Evolutionary conservation across 2,797 vertebrate species (phyloP), one percentile per base, ranked within the genome.

Genomic region (Acanthornis magna): DNA sequence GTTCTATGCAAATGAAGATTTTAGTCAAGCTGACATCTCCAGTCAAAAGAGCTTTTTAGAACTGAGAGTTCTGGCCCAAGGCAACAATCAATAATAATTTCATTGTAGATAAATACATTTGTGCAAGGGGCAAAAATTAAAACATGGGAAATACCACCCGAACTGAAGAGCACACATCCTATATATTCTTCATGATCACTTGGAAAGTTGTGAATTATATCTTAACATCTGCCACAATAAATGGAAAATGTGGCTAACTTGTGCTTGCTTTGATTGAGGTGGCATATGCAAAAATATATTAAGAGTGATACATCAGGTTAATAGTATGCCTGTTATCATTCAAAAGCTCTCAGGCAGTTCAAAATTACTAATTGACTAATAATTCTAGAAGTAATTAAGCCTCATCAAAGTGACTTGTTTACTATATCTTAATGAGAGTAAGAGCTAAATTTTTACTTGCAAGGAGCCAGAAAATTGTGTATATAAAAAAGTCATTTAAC

Each of bases 21-120:
- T 66, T 86, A 50, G 62, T 34, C 32, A 88, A 78, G 48, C 7
- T 73, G 51, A 90, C 38, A 43, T 58, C 42, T 96, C 54, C 43
- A 74, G 83, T 93, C 74, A 88, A 93, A 96, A 92, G 43, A 45
- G 29, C 5, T 45, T 57, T 77, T 65, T 65, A 45, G n/a, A 80
- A 74, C 85, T 82, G 78, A 91, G 48, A 38, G 92, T 88, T 88
- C 70, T 94, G 76, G 92, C 81, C 90, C 71, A 91, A 96, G 25
- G 75, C 19, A 79, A 54, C 29, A 68, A 93, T 92, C 96, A 89
- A 61, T 81, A 91, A 84, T 34, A 96, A 93, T 76, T 95, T 95
- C 45, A 90, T 85, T 91, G 85, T 14, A 81, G n/a, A 47, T 40
- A 86, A 76, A 80, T 40, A 21, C 0, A 48, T 71, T 23, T 67